A percentile compares a stretch with the other conserved stretches of the same genome.
These are phyloP conservation scores for Oxyruncus cristatus DNA, from an alignment of 2,113 vertebrate species.

Conservation along the genomic window DNA sequence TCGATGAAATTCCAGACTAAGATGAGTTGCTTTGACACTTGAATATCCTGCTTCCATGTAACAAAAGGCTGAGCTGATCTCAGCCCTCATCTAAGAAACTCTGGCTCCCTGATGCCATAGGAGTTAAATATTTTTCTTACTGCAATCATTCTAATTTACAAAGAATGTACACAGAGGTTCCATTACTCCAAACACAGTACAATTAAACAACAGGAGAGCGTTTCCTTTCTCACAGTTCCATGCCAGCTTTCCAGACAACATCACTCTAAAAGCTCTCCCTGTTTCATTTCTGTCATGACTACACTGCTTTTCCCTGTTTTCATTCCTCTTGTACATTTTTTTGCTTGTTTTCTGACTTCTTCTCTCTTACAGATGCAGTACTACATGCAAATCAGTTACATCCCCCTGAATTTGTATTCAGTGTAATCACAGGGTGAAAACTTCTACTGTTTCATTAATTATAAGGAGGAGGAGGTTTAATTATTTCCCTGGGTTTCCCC, in stretches of 20 bases:
- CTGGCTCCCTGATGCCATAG: not conserved
- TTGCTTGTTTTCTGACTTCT: not conserved
- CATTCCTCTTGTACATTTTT: not conserved
- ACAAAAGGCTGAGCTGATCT: not conserved
- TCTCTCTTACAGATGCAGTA: not conserved
- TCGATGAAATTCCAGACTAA: not conserved
- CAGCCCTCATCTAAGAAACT: not conserved
- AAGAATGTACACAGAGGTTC: conserved; percentile 54
- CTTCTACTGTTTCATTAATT: not conserved
- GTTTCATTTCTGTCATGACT: not conserved
- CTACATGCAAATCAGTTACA: not conserved
- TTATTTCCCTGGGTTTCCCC: not conserved
- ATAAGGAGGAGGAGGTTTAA: not conserved
- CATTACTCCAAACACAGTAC: conserved; percentile 55
- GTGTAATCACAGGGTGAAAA: not conserved
- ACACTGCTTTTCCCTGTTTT: not conserved
- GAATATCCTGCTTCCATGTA: not conserved
- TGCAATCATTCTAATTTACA: conserved; percentile 51
- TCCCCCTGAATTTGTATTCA: not conserved
- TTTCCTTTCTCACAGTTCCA: conserved; percentile 61
- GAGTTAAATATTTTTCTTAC: conserved; percentile 61
- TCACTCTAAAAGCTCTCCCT: conserved; percentile 6
- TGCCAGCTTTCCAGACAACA: conserved; percentile 33
- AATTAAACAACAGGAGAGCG: conserved; percentile 47
- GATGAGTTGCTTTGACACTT: not conserved